Evolutionary conservation across 2,113 vertebrate species (phyloP), one percentile per base, ranked within the genome.

Genomic region (Falcunculus frontatus): DNA sequence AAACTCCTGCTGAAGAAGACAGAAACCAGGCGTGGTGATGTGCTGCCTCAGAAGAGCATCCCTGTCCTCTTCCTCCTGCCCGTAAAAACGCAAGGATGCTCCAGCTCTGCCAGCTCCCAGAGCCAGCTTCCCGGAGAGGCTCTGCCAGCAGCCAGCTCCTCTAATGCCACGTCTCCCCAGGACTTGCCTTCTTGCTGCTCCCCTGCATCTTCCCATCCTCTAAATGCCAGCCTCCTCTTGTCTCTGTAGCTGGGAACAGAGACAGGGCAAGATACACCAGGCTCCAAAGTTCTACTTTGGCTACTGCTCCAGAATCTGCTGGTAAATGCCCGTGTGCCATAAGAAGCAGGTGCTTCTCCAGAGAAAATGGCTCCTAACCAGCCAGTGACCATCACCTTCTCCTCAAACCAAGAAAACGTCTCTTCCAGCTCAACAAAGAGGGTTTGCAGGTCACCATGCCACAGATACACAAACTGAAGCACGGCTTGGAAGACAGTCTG

Each of bases 311-410:
- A 46, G 59, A 68, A 69, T 25, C 18, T 41, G n/a, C 63, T 6
- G 2, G 41, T n/a, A 39, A 64, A 42, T 33, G 44, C 23, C 59
- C 1, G 0, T 6, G 8, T 62, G 78, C 47, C 5, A 0, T 5
- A 8, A 62, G 47, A 78, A 85, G 42, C 56, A 59, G 19, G 22
- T 1, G 7, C 39, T 46, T 22, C 29, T 32, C 27, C 65, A 69
- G 23, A 56, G 33, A 69, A 82, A 60, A 46, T 5, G 13, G 33
- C 30, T 93, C 60, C 42, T 20, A 65, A 89, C 16, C 26, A 63
- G 47, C 22, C 57, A 46, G 41, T 56, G 46, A 82, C 33, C 46
- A 59, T 33, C 39, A 37, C 17, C 25, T 19, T 29, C 37, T 50
- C 81, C 52, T 76, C 63, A 83, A 59, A 56, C 17, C 12, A 20